Evolutionary conservation across 2,888 invertebrate species (phyloP).

Genomic region (Philonicus albiceps): DNA sequence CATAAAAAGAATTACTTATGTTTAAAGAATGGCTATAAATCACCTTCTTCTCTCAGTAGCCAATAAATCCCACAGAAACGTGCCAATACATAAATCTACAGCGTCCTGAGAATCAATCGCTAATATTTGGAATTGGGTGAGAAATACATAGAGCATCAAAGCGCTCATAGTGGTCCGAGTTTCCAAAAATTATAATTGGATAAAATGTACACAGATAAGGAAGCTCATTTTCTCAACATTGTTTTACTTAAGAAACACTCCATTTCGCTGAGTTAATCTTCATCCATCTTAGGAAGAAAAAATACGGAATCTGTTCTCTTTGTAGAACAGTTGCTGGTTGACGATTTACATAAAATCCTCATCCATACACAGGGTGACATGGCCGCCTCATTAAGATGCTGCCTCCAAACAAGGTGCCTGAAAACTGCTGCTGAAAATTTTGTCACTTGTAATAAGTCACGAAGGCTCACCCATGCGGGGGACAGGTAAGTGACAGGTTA

Average conservation of each 20-base stretch:
- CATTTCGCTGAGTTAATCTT: conserved; percentile 16
- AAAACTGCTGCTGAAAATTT: conserved; percentile 16
- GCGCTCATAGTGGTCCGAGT: not conserved
- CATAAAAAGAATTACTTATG: not conserved
- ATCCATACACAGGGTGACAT: conserved; percentile 31
- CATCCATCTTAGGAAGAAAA: conserved; percentile 6
- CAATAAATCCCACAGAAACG: not conserved
- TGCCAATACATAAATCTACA: not conserved
- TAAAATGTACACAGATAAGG: conserved; percentile 34
- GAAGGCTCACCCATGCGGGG: conserved; percentile 28
- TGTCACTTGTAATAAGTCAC: conserved; percentile 39
- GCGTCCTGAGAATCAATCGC: not conserved
- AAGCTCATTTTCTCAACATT: not conserved
- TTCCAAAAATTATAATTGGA: conserved; percentile 24
- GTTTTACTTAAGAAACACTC: not conserved
- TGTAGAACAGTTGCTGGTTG: not conserved
- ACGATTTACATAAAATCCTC: conserved; percentile 34
- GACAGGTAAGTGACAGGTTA: conserved; percentile 40
- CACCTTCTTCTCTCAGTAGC: not conserved
- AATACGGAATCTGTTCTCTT: not conserved
- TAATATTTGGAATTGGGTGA: not conserved
- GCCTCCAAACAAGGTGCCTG: not conserved
- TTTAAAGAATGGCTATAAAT: not conserved
- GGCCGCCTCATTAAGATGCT: conserved; percentile 14
- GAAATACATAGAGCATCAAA: not conserved